Percentiles rank a stretch among this genome's conserved stretches.
These are phyloP conservation scores for Sanderia malayensis DNA, from an alignment of 30 jellyfish, hydroid and myxozoan genomes.

Conservation along the genomic window DNA sequence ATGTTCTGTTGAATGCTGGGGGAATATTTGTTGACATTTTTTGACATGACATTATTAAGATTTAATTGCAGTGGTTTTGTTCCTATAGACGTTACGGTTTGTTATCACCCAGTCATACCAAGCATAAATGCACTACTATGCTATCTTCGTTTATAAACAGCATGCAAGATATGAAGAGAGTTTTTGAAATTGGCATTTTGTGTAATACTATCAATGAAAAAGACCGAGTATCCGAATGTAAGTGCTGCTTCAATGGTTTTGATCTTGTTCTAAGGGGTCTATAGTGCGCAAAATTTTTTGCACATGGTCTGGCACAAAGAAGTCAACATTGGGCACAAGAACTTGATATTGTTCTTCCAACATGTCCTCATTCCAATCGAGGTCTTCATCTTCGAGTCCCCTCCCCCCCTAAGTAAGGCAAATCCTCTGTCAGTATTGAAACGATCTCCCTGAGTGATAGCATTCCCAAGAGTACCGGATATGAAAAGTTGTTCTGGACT, in stretches of 20 bases:
- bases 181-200: too few relatives aligned
- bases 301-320: background rate
- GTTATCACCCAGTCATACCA: too few relatives aligned
- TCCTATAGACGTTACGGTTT: too few relatives aligned
- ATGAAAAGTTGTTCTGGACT: conserved; percentile 39
- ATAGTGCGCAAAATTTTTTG: too few relatives aligned
- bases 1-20: background rate
- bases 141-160: too few relatives aligned
- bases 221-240: too few relatives aligned
- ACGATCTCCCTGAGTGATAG: conserved; percentile 12
- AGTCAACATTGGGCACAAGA: conserved; percentile 1
- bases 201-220: too few relatives aligned
- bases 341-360: background rate
- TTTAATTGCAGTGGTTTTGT: background rate
- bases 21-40: background rate
- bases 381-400: conserved; percentile 21
- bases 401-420: conserved; percentile 18
- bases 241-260: too few relatives aligned
- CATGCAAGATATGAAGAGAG: background rate
- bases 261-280: too few relatives aligned
- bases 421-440: conserved; percentile 9
- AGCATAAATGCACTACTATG: too few relatives aligned
- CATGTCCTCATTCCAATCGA: background rate
- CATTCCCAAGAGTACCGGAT: conserved; percentile 20
- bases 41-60: background rate